Conservation (phyloP, 2,113 vertebrate species). For the Stigmatopora argus region DNA sequence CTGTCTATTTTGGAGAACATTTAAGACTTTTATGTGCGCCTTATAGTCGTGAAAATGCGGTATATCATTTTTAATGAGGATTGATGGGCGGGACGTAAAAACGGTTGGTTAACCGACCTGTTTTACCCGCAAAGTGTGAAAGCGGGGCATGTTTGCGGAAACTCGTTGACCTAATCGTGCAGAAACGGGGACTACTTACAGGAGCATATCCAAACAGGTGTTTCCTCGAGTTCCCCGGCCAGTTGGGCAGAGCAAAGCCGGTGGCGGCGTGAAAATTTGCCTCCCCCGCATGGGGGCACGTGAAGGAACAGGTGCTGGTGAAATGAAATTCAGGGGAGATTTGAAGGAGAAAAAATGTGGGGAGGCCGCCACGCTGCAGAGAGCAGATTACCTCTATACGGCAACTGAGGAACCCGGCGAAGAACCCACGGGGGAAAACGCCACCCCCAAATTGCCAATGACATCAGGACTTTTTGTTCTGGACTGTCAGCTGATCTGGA, state of each 20-base stretch:
- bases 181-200: slow-evolving; percentile 77
- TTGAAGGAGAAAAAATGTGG: slow-evolving; percentile 39
- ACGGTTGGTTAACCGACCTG: slow-evolving; percentile 21
- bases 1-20: no score
- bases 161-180: slow-evolving; percentile 70
- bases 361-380: slow-evolving; percentile 36
- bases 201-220: slow-evolving; percentile 48
- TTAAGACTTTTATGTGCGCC: no score
- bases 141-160: slow-evolving; percentile 22
- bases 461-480: slow-evolving; percentile 56
- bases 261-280: slow-evolving; percentile 42
- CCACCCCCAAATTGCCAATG: slow-evolving; percentile 44
- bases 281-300: slow-evolving; percentile 44
- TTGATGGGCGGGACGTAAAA: slow-evolving; percentile 15
- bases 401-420: slow-evolving; percentile 31
- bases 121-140: slow-evolving; percentile 9
- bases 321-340: slow-evolving; percentile 62
- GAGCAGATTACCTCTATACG: slow-evolving; percentile 46
- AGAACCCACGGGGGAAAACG: slow-evolving; percentile 32
- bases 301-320: slow-evolving; percentile 60
- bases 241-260: slow-evolving; percentile 15
- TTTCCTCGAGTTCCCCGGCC: background rate
- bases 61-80: slow-evolving; percentile 1
- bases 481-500: slow-evolving; percentile 58
- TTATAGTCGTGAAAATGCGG: no score